These are phyloP conservation scores for Diabrotica virgifera DNA, from an alignment of 1,140 invertebrate species.

Conservation along the genomic window DNA sequence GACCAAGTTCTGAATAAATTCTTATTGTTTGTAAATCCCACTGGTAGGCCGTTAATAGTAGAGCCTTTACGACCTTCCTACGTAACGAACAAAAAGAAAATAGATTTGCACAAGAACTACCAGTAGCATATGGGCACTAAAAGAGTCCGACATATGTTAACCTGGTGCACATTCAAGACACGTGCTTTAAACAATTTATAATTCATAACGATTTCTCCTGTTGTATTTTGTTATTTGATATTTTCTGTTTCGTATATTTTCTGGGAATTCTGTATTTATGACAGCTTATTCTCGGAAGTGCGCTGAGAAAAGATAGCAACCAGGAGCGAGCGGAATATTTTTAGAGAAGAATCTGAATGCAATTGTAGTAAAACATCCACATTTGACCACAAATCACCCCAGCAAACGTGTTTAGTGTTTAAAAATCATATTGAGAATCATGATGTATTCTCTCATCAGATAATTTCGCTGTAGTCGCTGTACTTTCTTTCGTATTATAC, in stretches of 20 bases:
- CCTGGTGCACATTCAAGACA: slow-evolving; percentile 4
- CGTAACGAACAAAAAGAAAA: neutral
- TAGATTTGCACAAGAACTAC: neutral
- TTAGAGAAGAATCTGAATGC: too few relatives aligned
- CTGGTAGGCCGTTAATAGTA: neutral
- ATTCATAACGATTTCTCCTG: slow-evolving; percentile 11
- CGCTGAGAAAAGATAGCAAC: too few relatives aligned
- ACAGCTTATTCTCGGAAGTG: too few relatives aligned
- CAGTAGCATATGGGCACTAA: slow-evolving; percentile 3
- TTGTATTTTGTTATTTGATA: slow-evolving; percentile 7
- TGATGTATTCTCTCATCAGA: too few relatives aligned
- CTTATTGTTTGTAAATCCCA: slow-evolving; percentile 10
- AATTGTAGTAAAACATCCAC: too few relatives aligned
- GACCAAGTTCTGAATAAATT: neutral
- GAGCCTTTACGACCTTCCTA: neutral
- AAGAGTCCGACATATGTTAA: slow-evolving; percentile 8
- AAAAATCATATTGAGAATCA: too few relatives aligned
- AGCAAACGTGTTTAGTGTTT: too few relatives aligned
- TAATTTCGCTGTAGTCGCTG: too few relatives aligned
- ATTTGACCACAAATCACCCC: too few relatives aligned
- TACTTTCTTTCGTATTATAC: too few relatives aligned
- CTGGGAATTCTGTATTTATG: neutral
- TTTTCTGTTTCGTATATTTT: neutral
- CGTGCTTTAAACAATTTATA: slow-evolving; percentile 6
- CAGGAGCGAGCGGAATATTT: too few relatives aligned